These are phyloP conservation scores for Fulica atra DNA, from an alignment of 2,113 vertebrate genomes.

Conservation along the genomic window DNA sequence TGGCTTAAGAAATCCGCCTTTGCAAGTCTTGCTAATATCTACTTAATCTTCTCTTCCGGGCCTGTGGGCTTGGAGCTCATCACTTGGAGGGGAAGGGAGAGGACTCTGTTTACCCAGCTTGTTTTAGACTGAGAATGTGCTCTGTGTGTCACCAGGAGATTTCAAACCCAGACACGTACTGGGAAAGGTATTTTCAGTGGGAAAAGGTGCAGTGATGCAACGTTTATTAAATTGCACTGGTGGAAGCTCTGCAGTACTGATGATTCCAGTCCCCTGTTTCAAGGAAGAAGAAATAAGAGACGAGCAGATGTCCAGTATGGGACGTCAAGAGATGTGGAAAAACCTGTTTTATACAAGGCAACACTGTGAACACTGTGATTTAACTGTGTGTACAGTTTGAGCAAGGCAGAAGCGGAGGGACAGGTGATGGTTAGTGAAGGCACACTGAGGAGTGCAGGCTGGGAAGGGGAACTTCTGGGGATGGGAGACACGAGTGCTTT, in stretches of 20 bases:
- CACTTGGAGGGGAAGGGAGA: not conserved
- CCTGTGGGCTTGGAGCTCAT: not conserved
- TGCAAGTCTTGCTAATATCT: not conserved
- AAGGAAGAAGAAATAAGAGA: not conserved
- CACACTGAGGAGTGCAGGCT: not conserved
- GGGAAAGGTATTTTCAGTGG: not conserved
- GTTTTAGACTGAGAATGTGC: not conserved
- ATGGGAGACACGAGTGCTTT: not conserved
- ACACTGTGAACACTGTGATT: not conserved
- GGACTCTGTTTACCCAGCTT: not conserved
- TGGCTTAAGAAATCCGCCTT: not conserved
- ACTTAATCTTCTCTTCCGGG: not conserved
- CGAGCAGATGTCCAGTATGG: not conserved
- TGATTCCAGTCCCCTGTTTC: not conserved
- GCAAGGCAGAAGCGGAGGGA: not conserved
- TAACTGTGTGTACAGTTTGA: not conserved
- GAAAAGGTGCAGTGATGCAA: not conserved
- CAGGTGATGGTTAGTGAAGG: not conserved
- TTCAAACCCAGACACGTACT: not conserved
- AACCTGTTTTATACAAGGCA: slow-evolving; percentile 10
- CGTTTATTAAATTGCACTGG: not conserved
- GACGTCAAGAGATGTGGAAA: slow-evolving; percentile 23
- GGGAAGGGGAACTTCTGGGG: not conserved
- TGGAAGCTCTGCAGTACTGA: not conserved
- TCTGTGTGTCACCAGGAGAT: not conserved